Evolutionary conservation across 2,113 vertebrate genomes (phyloP), one percentile per base, ranked within the genome.

Genomic region (Oriolus oriolus): DNA sequence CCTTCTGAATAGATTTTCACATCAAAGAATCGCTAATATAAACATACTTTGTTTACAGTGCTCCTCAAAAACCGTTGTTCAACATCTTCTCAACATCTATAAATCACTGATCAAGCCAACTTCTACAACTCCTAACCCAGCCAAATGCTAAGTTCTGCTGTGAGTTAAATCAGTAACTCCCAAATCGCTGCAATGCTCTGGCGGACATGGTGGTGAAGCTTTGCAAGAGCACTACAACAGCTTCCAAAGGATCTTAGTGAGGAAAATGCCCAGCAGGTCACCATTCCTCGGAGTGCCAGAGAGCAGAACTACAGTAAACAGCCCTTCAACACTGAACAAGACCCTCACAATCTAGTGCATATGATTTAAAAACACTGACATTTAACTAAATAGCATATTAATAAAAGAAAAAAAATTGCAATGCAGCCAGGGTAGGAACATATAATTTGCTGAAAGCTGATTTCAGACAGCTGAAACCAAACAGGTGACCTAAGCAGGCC

Each of bases 341-440:
- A 82, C 28, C 37, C n/a, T 61, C 37, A 35, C 11, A 16, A 49
- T 16, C 11, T 5, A 61, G 13, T 8, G 31, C 28, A 16, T 14
- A 8, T 9, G 22, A 45, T 50, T 64, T 42, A 1, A 74, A 84
- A 86, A 68, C 4, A 4, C 5, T 4, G 9, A 47, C 12, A 28
- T 56, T 23, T 21, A 75, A 57, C 9, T 61, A 49, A 56, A 50
- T 26, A 0, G 0, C 0, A 0, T 15, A 57, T 5, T 35, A 68
- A 9, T 16, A 61, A 66, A 26, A 71, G 42, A 78, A 41, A 33
- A n/a, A 17, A 5, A 14, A 75, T 7, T 57, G 47, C 53, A 66
- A 11, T 11, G 24, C 42, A 71, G 28, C 12, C 30, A 21, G 21
- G 20, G 47, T 37, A 75, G 26, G 52, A 63, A 41, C 27, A 41